Evolutionary conservation across 2,113 vertebrate species (phyloP).

Genomic region (Chionis minor): DNA sequence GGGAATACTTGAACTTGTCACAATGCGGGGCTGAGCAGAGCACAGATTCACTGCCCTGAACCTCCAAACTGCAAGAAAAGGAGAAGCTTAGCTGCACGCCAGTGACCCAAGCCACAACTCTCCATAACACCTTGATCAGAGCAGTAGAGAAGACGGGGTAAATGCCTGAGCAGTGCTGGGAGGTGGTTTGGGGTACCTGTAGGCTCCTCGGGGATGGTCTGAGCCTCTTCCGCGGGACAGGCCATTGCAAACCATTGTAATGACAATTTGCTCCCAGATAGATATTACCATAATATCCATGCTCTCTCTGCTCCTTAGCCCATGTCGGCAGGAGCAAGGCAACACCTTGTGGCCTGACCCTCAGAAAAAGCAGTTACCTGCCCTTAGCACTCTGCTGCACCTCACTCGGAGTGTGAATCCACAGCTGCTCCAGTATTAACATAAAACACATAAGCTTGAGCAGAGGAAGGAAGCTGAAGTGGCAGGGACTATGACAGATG

Average conservation of each 20-base stretch:
- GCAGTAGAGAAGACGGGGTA: background rate
- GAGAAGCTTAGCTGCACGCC: background rate
- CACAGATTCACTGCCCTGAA: background rate
- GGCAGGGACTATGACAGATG: conserved; percentile 69
- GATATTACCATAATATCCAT: background rate
- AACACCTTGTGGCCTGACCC: background rate
- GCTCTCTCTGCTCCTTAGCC: background rate
- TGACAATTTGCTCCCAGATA: background rate
- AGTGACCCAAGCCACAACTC: background rate
- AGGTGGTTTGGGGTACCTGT: background rate
- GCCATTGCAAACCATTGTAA: background rate
- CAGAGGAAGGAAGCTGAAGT: conserved; percentile 61
- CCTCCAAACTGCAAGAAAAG: background rate
- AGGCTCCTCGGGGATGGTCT: background rate
- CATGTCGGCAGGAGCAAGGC: background rate
- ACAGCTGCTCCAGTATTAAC: conserved; percentile 59
- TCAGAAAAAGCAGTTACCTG: background rate
- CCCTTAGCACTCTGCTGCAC: background rate
- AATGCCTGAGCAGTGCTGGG: background rate
- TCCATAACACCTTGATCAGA: background rate
- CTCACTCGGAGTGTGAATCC: conserved; percentile 1
- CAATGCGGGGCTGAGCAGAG: background rate
- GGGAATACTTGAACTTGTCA: background rate
- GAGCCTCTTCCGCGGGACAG: background rate
- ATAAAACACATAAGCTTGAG: conserved; percentile 52